Evolutionary conservation across 2,797 vertebrate species (phyloP).

Genomic region (Microcaecilia unicolor): DNA sequence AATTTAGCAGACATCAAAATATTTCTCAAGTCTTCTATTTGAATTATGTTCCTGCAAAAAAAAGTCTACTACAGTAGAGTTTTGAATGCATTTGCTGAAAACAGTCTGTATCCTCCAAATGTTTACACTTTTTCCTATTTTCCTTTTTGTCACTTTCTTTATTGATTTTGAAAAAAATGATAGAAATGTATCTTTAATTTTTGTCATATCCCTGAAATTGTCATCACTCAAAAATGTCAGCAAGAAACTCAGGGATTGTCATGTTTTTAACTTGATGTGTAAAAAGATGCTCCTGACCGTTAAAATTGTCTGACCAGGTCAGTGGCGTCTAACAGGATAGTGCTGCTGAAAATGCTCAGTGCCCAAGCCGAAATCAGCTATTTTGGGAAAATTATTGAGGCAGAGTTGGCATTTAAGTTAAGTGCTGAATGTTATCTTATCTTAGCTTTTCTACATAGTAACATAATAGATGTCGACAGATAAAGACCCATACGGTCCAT

Average conservation of each 20-base stretch:
- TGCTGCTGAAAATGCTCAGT: too few relatives aligned
- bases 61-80: background rate
- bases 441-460: too few relatives aligned
- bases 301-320: too few relatives aligned
- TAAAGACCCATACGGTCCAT: too few relatives aligned
- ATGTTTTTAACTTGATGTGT: background rate
- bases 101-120: background rate
- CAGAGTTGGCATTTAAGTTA: too few relatives aligned
- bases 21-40: background rate
- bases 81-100: too few relatives aligned
- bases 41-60: background rate
- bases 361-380: too few relatives aligned
- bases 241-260: background rate
- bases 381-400: too few relatives aligned
- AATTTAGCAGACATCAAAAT: conserved; percentile 9
- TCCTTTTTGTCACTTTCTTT: background rate
- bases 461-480: too few relatives aligned
- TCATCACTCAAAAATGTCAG: conserved; percentile 13
- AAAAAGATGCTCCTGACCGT: too few relatives aligned
- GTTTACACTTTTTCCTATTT: background rate
- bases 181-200: background rate
- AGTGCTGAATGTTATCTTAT: too few relatives aligned
- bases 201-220: conserved; percentile 13
- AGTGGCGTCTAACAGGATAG: too few relatives aligned
- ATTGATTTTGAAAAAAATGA: conserved; percentile 4